Conservation (phyloP, 2,113 vertebrate genomes). For the Propithecus coquereli region DNA sequence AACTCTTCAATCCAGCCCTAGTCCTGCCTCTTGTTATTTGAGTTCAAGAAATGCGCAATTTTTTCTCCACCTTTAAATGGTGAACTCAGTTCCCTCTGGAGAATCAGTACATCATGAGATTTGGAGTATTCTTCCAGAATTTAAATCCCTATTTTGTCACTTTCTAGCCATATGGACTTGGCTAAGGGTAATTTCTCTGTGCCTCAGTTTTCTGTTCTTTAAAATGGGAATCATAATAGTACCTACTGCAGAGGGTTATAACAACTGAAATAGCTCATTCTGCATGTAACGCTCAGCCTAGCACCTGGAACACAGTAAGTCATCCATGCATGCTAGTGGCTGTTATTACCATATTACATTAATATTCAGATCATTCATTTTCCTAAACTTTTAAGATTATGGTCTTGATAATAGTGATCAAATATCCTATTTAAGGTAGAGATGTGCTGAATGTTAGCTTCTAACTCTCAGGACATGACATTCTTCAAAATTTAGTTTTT, state of each 20-base stretch:
- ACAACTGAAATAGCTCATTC: neutral
- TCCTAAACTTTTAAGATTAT: neutral
- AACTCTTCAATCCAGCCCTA: neutral
- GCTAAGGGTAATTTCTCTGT: neutral
- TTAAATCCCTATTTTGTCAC: neutral
- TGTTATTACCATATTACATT: neutral
- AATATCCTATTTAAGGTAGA: neutral
- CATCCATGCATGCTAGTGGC: neutral
- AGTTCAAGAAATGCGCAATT: neutral
- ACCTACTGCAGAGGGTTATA: neutral
- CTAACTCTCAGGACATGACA: neutral
- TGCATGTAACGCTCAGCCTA: neutral
- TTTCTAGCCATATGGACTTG: neutral
- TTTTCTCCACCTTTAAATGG: neutral
- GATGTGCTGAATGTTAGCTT: neutral
- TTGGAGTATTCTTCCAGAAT: neutral
- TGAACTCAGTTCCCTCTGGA: neutral
- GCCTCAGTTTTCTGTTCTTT: constrained; percentile 27
- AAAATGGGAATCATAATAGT: neutral
- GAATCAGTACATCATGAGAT: neutral
- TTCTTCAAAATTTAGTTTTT: neutral
- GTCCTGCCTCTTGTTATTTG: neutral
- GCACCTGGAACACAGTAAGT: neutral
- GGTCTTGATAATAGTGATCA: neutral
- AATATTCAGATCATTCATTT: neutral